phyloP scores from a whole-genome alignment of 2,113 vertebrate genomes.

The Dascyllus trimaculatus region DNA sequence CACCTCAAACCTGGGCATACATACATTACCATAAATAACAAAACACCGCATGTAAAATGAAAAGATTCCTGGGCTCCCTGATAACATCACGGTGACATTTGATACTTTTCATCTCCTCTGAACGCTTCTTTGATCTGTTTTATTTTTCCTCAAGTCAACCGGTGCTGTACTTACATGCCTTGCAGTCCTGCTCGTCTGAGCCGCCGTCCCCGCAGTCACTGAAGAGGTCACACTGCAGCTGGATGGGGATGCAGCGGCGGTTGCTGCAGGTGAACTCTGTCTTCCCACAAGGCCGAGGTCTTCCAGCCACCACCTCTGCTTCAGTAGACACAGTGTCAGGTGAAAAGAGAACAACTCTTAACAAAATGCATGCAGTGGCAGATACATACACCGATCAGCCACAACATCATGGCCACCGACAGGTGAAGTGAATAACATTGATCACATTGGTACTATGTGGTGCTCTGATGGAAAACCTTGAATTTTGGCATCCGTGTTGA shows the following conservation, averaged over 20 bases:
- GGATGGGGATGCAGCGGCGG: conserved; percentile 90
- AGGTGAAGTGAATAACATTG: too few relatives aligned
- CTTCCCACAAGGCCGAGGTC: conserved; percentile 92
- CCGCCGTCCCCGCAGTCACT: conserved; percentile 95
- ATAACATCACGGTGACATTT: conserved; percentile 27
- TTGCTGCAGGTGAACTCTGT: conserved; percentile 94
- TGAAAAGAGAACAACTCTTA: background rate
- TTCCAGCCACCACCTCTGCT: conserved; percentile 87
- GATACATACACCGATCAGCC: too few relatives aligned
- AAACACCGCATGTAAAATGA: conserved; percentile 53
- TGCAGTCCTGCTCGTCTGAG: conserved; percentile 95
- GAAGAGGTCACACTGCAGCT: conserved; percentile 93
- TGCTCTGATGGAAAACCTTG: too few relatives aligned
- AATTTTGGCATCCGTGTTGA: too few relatives aligned
- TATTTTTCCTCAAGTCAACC: conserved; percentile 1
- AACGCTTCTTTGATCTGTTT: conserved; percentile 44
- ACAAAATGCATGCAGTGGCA: background rate
- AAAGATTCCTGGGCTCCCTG: conserved; percentile 8
- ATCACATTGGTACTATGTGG: too few relatives aligned
- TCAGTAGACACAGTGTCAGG: conserved; percentile 17
- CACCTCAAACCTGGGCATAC: conserved; percentile 49
- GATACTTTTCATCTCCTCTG: conserved; percentile 48
- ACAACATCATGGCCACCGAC: too few relatives aligned
- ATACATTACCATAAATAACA: conserved; percentile 76
- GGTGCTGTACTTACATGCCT: conserved; percentile 87